phyloP scores from a whole-genome alignment of 2,888 invertebrate species.

The Eucera pruinosa region DNA sequence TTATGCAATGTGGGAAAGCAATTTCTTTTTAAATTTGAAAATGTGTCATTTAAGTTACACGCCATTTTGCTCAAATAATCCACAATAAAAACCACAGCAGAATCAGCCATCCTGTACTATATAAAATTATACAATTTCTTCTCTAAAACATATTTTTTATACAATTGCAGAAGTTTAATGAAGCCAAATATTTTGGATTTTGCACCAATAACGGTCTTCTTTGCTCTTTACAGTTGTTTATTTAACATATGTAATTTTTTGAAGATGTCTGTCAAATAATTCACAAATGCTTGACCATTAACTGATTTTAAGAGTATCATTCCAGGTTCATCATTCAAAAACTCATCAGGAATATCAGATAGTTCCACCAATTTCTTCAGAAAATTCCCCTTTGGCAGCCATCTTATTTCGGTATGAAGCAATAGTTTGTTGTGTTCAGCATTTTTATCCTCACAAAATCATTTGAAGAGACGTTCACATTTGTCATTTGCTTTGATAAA shows the following conservation, averaged over 20 bases:
- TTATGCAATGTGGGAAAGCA: background rate
- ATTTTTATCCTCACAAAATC: conserved; percentile 10
- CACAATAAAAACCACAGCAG: background rate
- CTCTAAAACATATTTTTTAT: background rate
- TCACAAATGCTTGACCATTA: background rate
- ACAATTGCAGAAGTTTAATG: background rate
- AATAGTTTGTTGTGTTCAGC: conserved; percentile 1
- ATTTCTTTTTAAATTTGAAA: conserved; percentile 1
- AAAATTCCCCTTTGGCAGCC: background rate
- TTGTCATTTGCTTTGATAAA: background rate
- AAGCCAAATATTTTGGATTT: background rate
- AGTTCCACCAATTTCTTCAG: background rate
- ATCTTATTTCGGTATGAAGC: conserved; percentile 11
- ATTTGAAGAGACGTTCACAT: background rate
- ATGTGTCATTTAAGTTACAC: no score
- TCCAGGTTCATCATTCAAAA: no score
- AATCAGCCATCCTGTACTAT: background rate
- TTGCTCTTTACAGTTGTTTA: conserved; percentile 1
- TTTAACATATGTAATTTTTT: conserved; percentile 2
- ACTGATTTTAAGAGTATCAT: background rate
- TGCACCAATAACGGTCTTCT: background rate
- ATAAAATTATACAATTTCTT: conserved; percentile 1
- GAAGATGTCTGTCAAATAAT: background rate
- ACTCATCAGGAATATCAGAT: background rate
- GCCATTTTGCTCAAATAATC: background rate